Evolutionary conservation across 2,888 invertebrate species (phyloP).

Genomic region (Epinotia nisella): DNA sequence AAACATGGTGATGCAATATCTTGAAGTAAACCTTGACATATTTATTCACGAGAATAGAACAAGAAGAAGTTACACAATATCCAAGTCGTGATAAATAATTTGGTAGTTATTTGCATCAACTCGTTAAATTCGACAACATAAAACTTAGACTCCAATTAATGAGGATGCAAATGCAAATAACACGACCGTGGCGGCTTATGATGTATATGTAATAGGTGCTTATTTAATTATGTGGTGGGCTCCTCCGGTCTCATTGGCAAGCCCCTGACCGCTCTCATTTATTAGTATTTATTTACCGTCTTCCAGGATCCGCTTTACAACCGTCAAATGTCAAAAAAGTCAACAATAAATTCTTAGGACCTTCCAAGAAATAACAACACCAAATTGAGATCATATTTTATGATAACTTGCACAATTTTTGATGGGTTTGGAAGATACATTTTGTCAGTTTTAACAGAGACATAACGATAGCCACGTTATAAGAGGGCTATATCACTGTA

Average conservation of each 20-base stretch:
- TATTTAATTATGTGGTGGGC: conserved; percentile 18
- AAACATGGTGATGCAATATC: conserved; percentile 11
- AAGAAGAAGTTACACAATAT: too few species aligned
- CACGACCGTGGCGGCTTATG: neutral
- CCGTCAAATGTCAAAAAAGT: conserved; percentile 12
- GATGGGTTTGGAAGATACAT: too few species aligned
- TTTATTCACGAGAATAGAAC: too few species aligned
- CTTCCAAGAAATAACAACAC: too few species aligned
- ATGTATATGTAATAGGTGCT: neutral
- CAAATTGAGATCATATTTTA: too few species aligned
- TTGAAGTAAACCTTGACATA: too few species aligned
- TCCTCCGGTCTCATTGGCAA: neutral
- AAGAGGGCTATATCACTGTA: too few species aligned
- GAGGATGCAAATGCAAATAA: conserved; percentile 9
- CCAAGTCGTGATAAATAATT: too few species aligned
- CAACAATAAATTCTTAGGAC: too few species aligned
- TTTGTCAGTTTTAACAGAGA: too few species aligned
- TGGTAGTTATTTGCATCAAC: neutral
- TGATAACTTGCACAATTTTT: too few species aligned
- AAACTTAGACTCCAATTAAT: conserved; percentile 2
- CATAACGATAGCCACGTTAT: too few species aligned
- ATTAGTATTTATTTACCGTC: conserved; percentile 9
- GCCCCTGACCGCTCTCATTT: conserved; percentile 9
- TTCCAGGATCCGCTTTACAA: conserved; percentile 1
- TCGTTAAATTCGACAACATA: neutral